Percentiles rank a stretch among this genome's conserved stretches.
phyloP scores from a whole-genome alignment of 1,140 invertebrate genomes.

The Formica selysi region DNA sequence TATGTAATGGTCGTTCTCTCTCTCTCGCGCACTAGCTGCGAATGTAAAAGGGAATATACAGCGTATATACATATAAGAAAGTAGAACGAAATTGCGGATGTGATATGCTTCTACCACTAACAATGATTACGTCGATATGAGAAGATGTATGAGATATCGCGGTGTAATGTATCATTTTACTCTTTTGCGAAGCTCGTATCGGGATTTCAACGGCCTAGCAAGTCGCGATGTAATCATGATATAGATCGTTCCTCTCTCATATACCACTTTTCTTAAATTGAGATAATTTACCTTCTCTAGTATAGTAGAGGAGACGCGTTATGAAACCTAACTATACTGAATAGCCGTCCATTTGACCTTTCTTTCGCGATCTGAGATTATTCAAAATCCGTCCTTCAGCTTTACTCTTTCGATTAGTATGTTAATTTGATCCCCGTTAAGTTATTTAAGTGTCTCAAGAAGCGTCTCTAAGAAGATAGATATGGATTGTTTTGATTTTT shows the following conservation, averaged over 20 bases:
- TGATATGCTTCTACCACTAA: constrained; percentile 50
- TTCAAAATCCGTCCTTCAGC: constrained; percentile 37
- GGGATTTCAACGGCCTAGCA: constrained; percentile 12
- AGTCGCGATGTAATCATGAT: background rate
- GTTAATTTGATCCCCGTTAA: constrained; percentile 25
- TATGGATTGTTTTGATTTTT: background rate
- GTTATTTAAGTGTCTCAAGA: constrained; percentile 29
- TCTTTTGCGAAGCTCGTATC: background rate
- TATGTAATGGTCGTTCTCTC: constrained; percentile 29
- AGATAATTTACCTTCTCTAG: background rate
- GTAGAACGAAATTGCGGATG: constrained; percentile 40
- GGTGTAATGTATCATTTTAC: constrained; percentile 22
- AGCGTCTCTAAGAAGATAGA: constrained; percentile 21
- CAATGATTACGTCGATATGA: constrained; percentile 39
- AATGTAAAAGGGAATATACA: constrained; percentile 36
- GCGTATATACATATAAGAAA: constrained; percentile 26
- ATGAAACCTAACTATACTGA: background rate
- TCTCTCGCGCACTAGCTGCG: background rate
- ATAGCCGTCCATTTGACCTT: background rate
- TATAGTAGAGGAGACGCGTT: background rate
- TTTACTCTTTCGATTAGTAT: constrained; percentile 50
- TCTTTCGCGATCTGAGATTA: constrained; percentile 27
- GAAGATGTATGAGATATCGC: background rate
- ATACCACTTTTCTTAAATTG: background rate
- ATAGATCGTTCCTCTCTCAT: background rate